Evolutionary conservation across 2,797 vertebrate species (phyloP).

Genomic region (Thalassophryne amazonica): DNA sequence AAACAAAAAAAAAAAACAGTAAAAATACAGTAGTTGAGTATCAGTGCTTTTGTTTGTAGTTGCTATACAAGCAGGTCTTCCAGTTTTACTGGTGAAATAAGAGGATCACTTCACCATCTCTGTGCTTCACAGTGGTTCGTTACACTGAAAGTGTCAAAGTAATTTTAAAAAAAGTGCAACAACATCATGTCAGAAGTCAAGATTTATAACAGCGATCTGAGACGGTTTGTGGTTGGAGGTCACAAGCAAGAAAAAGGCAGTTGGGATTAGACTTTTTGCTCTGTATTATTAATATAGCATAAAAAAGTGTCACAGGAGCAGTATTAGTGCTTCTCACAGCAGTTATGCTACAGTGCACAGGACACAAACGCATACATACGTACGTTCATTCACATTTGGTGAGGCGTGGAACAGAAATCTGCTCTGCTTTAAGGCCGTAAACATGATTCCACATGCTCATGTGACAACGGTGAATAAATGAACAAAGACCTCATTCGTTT

Average conservation of each 20-base stretch:
- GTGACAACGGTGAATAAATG: constrained; percentile 14
- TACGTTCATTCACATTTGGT: constrained; percentile 64
- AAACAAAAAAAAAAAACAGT: constrained; percentile 23
- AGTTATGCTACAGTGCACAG: constrained; percentile 30
- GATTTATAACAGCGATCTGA: constrained; percentile 1
- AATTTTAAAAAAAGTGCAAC: neutral
- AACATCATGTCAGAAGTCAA: constrained; percentile 1
- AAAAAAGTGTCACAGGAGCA: constrained; percentile 15
- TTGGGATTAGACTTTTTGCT: constrained; percentile 59
- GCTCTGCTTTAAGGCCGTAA: constrained; percentile 56
- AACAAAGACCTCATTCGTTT: constrained; percentile 18
- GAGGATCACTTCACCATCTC: constrained; percentile 8
- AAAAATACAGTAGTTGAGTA: constrained; percentile 24
- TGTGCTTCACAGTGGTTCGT: constrained; percentile 38
- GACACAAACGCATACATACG: constrained; percentile 36
- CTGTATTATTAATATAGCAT: constrained; percentile 23
- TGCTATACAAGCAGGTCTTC: constrained; percentile 26
- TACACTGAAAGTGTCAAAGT: constrained; percentile 17
- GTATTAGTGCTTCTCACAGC: constrained; percentile 29
- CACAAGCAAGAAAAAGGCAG: constrained; percentile 59
- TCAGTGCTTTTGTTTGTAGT: constrained; percentile 41
- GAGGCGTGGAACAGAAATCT: constrained; percentile 47
- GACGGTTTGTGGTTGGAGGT: constrained; percentile 25
- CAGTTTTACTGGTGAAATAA: constrained; percentile 19
- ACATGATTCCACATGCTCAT: constrained; percentile 40